phyloP scores from a whole-genome alignment of 2,797 vertebrate genomes.

The Falco peregrinus region DNA sequence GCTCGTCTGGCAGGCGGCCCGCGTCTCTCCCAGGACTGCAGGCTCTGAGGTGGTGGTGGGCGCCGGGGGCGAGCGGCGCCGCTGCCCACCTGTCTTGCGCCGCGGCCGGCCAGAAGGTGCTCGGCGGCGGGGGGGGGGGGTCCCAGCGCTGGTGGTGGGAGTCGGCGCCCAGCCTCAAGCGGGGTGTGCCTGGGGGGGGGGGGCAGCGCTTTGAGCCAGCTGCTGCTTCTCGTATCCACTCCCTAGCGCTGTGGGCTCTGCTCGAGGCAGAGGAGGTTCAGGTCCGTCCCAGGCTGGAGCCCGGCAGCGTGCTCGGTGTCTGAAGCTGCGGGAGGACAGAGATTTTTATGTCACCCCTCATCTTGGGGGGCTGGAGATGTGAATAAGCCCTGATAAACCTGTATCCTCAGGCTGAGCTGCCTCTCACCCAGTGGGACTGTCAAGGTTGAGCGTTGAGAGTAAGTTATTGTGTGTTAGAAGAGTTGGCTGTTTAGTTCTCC shows the following conservation, averaged over 20 bases:
- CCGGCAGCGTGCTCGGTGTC: fast-evolving
- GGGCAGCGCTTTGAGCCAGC: not conserved
- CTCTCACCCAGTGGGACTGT: too few species aligned
- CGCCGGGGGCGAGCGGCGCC: not conserved
- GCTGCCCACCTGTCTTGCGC: fast-evolving
- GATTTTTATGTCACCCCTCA: not conserved
- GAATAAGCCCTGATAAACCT: not conserved
- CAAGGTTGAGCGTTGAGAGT: too few species aligned
- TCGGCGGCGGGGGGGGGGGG: too few species aligned
- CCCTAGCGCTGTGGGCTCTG: not conserved
- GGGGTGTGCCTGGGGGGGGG: too few species aligned
- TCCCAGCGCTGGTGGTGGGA: not conserved
- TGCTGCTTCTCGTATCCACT: fast-evolving
- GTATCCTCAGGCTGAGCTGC: not conserved
- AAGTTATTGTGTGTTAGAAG: not conserved
- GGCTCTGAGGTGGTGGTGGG: not conserved
- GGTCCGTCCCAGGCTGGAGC: fast-evolving
- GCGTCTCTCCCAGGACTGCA: not conserved
- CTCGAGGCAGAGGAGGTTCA: not conserved
- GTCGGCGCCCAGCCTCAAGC: not conserved
- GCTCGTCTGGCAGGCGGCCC: not conserved
- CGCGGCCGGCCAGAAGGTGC: too few species aligned
- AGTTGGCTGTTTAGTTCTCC: not conserved
- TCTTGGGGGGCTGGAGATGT: not conserved
- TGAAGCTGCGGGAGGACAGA: too few species aligned